phyloP scores from a whole-genome alignment of 2,888 invertebrate genomes.

The Microplitis deprimator region DNA sequence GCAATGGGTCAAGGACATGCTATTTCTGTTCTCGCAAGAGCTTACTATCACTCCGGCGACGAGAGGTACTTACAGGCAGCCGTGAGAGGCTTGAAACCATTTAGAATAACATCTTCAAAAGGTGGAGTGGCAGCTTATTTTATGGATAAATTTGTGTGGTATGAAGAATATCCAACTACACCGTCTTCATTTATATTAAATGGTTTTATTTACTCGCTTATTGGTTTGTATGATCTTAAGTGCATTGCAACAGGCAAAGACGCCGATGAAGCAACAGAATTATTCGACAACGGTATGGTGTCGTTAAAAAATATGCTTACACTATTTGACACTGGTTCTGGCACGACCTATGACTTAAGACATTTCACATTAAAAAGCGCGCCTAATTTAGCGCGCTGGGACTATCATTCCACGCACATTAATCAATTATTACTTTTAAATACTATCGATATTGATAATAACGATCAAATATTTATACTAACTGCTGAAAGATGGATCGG shows the following conservation, averaged over 20 bases:
- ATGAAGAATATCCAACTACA: slow-evolving; percentile 98
- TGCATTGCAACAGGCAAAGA: slow-evolving; percentile 82
- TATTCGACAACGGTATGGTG: slow-evolving; percentile 88
- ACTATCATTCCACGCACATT: slow-evolving; percentile 98
- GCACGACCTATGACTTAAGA: slow-evolving; percentile 95
- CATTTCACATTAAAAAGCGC: slow-evolving; percentile 92
- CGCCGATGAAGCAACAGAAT: slow-evolving; percentile 80
- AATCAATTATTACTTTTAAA: slow-evolving; percentile 93
- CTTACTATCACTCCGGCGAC: slow-evolving; percentile 87
- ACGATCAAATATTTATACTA: slow-evolving; percentile 81
- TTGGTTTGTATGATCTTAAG: slow-evolving; percentile 96
- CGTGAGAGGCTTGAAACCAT: slow-evolving; percentile 83
- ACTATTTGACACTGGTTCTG: slow-evolving; percentile 95
- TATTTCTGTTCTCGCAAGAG: slow-evolving; percentile 93
- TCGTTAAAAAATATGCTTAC: slow-evolving; percentile 90
- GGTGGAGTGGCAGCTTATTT: slow-evolving; percentile 90
- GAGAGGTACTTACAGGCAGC: slow-evolving; percentile 86
- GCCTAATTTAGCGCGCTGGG: slow-evolving; percentile 97
- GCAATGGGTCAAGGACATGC: slow-evolving; percentile 99
- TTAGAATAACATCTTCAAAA: slow-evolving; percentile 80
- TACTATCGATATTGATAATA: slow-evolving; percentile 81
- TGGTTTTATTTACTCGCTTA: slow-evolving; percentile 97
- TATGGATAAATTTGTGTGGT: slow-evolving; percentile 92
- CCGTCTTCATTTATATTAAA: slow-evolving; percentile 97
- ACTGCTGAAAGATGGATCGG: slow-evolving; percentile 95